Evolutionary conservation across 2,113 vertebrate species (phyloP).

Genomic region (Tenrec ecaudatus): DNA sequence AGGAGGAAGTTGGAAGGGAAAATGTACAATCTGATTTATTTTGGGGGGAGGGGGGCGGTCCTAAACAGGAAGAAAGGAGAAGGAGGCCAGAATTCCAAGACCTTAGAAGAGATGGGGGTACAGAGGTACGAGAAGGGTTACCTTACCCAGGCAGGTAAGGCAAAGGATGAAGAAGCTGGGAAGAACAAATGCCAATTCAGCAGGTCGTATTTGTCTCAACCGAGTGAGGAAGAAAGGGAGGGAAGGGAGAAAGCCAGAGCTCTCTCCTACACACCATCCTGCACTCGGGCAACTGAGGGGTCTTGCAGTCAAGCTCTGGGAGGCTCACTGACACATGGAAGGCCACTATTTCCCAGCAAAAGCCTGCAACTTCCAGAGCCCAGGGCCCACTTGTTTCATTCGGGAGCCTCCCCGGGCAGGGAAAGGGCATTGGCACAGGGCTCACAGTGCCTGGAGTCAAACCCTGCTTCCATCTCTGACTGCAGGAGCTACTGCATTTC

Average conservation of each 20-base stretch:
- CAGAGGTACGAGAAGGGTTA: background rate
- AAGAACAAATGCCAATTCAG: background rate
- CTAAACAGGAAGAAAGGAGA: background rate
- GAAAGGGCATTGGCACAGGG: background rate
- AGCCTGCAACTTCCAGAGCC: constrained; percentile 7
- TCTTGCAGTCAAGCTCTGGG: background rate
- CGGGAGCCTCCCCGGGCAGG: background rate
- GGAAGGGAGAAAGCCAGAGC: background rate
- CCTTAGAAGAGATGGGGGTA: background rate
- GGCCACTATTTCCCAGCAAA: background rate
- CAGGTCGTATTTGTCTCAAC: background rate
- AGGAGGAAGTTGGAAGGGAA: background rate
- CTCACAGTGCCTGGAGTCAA: background rate
- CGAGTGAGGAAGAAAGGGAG: background rate
- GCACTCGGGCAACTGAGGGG: background rate
- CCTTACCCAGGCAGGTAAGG: background rate
- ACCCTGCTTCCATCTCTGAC: background rate
- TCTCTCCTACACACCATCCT: background rate
- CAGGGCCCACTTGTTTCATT: background rate
- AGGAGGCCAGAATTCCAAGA: background rate
- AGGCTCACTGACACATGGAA: background rate
- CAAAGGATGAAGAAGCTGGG: background rate
- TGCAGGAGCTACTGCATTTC: background rate
- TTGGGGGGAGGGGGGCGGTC: background rate
- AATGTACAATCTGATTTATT: background rate